Evolutionary conservation across 2,888 invertebrate species (phyloP), one percentile per base, ranked within the genome.

Genomic region (Entomobrya multifasciata): DNA sequence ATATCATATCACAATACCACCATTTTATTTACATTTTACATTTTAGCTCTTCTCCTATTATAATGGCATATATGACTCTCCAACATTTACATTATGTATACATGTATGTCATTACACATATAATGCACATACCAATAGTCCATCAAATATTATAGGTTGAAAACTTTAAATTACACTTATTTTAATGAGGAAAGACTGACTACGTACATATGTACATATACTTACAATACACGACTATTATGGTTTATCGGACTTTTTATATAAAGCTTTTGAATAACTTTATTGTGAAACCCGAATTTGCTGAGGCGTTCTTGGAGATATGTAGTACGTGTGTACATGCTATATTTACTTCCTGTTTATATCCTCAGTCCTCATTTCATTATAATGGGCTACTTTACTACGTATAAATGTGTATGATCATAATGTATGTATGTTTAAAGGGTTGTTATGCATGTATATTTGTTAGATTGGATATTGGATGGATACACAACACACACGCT

Each of bases 321-420:
- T 79, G 79, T 78, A n/a, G n/a, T n/a, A n/a, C n/a, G n/a, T n/a
- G n/a, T n/a, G n/a, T n/a, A n/a, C n/a, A n/a, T n/a, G n/a, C n/a
- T n/a, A n/a, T n/a, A 30, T 15, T 22, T 60, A 78, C 80, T 80
- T 80, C 80, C 80, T 80, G 80, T 80, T 80, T 70, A 25, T 80
- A 70, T 80, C 55, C 44, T 15, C 57, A 67, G 36, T 36, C 4
- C 36, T 6, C 36, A 36, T 36, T 36, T 4, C 8, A 36, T 36
- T 8, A 36, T 36, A n/a, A n/a, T n/a, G n/a, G n/a, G n/a, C n/a
- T n/a, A n/a, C n/a, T n/a, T n/a, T n/a, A n/a, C n/a, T n/a, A n/a
- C n/a, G n/a, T n/a, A n/a, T n/a, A n/a, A n/a, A n/a, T n/a, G n/a
- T n/a, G n/a, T n/a, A n/a, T n/a, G n/a, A n/a, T n/a, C n/a, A n/a